Evolutionary conservation across 2,113 vertebrate genomes (phyloP), one percentile per base, ranked within the genome.

Genomic region (Archocentrus centrarchus): DNA sequence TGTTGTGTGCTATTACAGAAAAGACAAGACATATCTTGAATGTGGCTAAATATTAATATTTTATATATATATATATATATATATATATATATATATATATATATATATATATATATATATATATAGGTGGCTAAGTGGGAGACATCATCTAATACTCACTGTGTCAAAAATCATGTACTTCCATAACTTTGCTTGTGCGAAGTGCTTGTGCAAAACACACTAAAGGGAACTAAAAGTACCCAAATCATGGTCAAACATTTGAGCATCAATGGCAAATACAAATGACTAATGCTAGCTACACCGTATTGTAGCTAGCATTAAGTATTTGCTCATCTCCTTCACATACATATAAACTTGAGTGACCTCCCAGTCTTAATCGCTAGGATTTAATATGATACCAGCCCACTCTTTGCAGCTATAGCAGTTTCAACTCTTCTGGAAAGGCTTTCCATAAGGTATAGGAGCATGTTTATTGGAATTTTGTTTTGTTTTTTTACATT

Each of bases 1-100:
- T 90, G 81, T 85, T 91, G 83, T 92, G 79, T 86, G 75, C 41
- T 82, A 64, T 50, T 83, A 11, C 14, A 79, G 59, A 78, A 83
- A 75, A 76, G 88, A 90, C 86, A 89, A 89, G 78, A 93, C 85
- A 90, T 91, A 73, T 82, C 86, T 85, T 73, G 68, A 87, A 91
- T 91, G 88, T 93, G 91, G 89, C 88, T 89, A 39, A 62, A 37
- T 70, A 63, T 84, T 15, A 11, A 22, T 63, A 24, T 50, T 83
- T 79, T 73, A 24, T 24, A 24, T 24, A 2, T 24, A 24, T 24
- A 24, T 2, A 24, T 24, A 24, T 24, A 24, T 24, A 24, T 24
- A 24, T 24, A 24, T 24, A 24, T 24, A 24, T 55, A 5, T 60
- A 66, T 66, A 6, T 7, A 7, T 7, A 37, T 37, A 37, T 9